Percentiles rank a stretch among this genome's conserved stretches.
These are phyloP conservation scores for Chionoecetes opilio DNA, from an alignment of 1,140 invertebrate genomes.

Conservation along the genomic window DNA sequence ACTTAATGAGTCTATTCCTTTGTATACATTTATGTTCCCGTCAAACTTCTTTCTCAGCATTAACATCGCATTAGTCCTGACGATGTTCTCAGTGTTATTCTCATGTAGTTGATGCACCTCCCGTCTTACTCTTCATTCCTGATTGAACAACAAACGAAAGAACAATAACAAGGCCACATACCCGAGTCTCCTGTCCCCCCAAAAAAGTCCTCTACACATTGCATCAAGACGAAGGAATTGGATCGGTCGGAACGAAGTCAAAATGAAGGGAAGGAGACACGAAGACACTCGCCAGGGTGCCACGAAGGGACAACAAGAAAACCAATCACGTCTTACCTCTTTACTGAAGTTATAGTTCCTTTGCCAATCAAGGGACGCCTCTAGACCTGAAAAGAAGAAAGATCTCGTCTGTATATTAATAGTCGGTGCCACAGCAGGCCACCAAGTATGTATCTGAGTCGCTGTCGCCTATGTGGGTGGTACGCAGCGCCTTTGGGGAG, in stretches of 20 bases:
- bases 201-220: too few relatives aligned
- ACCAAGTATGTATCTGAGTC: too few relatives aligned
- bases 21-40: not conserved
- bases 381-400: not conserved
- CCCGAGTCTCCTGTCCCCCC: too few relatives aligned
- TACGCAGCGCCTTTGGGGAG: too few relatives aligned
- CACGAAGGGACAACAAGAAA: not conserved
- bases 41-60: not conserved
- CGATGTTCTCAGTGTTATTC: not conserved
- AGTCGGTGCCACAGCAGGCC: not conserved
- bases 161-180: not conserved
- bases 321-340: not conserved
- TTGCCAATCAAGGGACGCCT: not conserved
- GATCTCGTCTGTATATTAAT: not conserved
- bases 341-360: not conserved
- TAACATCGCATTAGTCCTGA: not conserved
- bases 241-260: not conserved
- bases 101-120: not conserved
- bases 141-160: not conserved
- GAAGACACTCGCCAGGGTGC: not conserved
- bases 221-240: too few relatives aligned
- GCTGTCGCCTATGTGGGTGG: too few relatives aligned
- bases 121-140: not conserved
- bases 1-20: not conserved
- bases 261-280: not conserved